phyloP scores from a whole-genome alignment of 2,888 invertebrate species.

The Glyphotaelius pellucidus region DNA sequence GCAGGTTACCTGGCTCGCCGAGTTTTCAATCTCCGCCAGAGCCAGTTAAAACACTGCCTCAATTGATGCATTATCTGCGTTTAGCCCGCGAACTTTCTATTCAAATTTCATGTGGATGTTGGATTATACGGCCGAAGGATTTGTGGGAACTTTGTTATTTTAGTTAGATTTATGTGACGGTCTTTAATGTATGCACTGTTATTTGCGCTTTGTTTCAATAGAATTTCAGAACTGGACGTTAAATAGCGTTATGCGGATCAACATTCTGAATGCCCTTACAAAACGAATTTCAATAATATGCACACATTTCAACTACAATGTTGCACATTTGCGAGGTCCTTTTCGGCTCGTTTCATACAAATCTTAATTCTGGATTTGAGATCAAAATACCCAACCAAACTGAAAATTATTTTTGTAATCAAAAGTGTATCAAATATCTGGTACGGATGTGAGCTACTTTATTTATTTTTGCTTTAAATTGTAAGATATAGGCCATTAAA shows the following conservation, averaged over 20 bases:
- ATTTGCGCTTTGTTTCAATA: neutral
- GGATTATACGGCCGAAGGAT: neutral
- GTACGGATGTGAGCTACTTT: no score
- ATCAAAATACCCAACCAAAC: no score
- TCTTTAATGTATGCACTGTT: neutral
- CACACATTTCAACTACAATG: no score
- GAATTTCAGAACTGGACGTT: neutral
- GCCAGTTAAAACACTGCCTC: neutral
- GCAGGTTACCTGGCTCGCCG: neutral
- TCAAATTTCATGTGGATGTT: neutral
- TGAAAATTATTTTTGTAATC: no score
- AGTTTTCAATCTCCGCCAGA: neutral
- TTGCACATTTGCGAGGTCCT: no score
- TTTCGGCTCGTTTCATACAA: no score
- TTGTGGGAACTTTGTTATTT: neutral
- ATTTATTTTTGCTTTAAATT: no score
- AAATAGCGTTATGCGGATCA: neutral
- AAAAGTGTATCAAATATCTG: no score
- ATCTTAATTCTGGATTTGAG: no score
- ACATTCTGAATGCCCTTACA: neutral
- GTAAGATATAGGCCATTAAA: no score
- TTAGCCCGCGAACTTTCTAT: neutral
- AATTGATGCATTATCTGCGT: conserved; percentile 7
- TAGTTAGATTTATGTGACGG: neutral
- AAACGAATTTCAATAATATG: no score